A percentile compares a stretch with the other conserved stretches of the same genome.
These are phyloP conservation scores for Tetragonula carbonaria DNA, from an alignment of 2,888 invertebrate species.

Conservation along the genomic window DNA sequence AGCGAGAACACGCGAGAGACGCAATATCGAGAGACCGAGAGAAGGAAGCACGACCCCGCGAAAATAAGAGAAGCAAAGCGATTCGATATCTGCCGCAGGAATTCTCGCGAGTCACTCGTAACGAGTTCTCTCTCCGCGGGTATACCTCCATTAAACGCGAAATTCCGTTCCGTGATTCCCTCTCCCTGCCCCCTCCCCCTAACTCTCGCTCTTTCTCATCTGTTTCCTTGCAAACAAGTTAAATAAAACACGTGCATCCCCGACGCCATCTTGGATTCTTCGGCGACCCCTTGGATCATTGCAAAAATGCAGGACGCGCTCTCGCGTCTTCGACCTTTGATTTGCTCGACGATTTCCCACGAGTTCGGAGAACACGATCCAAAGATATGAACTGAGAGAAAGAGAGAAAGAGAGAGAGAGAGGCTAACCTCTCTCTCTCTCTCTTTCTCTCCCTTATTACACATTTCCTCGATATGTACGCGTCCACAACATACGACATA, in stretches of 20 bases:
- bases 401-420: neutral
- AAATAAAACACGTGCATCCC: constrained; percentile 78
- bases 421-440: neutral
- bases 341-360: constrained; percentile 61
- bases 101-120: constrained; percentile 67
- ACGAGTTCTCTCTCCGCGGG: constrained; percentile 65
- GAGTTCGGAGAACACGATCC: constrained; percentile 40
- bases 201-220: constrained; percentile 69
- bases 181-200: constrained; percentile 53
- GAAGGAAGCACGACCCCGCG: constrained; percentile 25
- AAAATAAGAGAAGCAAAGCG: constrained; percentile 52
- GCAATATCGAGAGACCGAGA: neutral
- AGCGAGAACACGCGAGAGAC: constrained; percentile 6
- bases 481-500: neutral
- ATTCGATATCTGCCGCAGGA: constrained; percentile 66
- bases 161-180: constrained; percentile 81
- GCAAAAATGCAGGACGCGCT: constrained; percentile 69
- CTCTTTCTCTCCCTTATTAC: neutral
- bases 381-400: constrained; percentile 17
- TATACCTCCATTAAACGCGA: constrained; percentile 82
- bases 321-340: constrained; percentile 59
- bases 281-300: constrained; percentile 79
- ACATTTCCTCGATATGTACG: neutral
- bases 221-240: constrained; percentile 70
- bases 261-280: constrained; percentile 82